Evolutionary conservation across 2,888 invertebrate species (phyloP), one percentile per base, ranked within the genome.

Genomic region (Tetramorium bicarinatum): DNA sequence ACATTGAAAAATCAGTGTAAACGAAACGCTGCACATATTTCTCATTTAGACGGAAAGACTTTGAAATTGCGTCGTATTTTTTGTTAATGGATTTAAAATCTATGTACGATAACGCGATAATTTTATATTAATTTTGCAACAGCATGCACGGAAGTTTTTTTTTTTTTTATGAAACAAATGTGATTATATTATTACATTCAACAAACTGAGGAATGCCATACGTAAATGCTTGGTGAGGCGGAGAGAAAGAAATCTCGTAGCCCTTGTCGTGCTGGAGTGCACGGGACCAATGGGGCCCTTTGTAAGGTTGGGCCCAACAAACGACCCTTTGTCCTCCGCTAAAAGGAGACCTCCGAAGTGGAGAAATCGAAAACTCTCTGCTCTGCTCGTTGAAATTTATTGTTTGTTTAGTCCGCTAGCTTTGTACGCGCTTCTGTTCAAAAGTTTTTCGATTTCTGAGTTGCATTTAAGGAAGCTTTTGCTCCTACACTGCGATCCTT

Each of bases 401-500:
- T 91, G 90, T 92, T 92, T 92, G 92, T 92, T 92, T 92, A 91
- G 92, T 88, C 88, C 90, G 91, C 38, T 80, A 88, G 87, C 87
- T 83, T 84, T 77, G 87, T 82, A 82, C 83, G 84, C 67, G 47
- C 82, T 59, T 47, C 71, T 66, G 66, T 75, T 72, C 61, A 49
- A 67, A 77, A 74, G 59, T 82, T 71, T 75, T 64, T 69, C 69
- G 71, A 84, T 79, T 79, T 79, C 79, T 79, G 34, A 44, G 41
- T 25, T 44, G 59, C 72, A 21, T 79, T 71, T 47, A 38, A 79
- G 54, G 29, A 77, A 66, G 41, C 56, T 56, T 38, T 52, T 25
- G 38, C 21, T 25, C 2, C 41, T 21, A 1, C 66, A 3, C 41
- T 2, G 29, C 18, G 11, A 77, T 18, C 15, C 25, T 69, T 47